Percentiles rank a stretch among this genome's conserved stretches.
phyloP scores from a whole-genome alignment of 2,113 vertebrate genomes.

The Petrocephalus microphthalmus region DNA sequence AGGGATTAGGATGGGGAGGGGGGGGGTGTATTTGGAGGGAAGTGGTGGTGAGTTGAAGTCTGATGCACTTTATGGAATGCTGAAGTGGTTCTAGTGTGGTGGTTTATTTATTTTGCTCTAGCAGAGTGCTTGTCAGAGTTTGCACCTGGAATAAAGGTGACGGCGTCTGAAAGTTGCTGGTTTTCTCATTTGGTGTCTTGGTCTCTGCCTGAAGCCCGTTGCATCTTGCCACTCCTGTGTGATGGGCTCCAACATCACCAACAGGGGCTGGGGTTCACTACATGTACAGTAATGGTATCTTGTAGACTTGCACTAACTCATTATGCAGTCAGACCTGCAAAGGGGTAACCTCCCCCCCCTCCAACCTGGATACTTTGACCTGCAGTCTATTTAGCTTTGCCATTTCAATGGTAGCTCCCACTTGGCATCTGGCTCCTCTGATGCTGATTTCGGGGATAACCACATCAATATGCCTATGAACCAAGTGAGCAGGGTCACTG shows the following conservation, averaged over 20 bases:
- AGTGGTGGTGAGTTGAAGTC: background rate
- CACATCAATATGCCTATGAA: background rate
- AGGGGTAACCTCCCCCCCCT: background rate
- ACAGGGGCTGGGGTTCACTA: background rate
- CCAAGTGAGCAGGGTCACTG: background rate
- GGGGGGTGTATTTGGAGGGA: background rate
- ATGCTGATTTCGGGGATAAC: background rate
- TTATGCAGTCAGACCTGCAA: background rate
- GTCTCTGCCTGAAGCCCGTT: background rate
- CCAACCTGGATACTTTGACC: background rate
- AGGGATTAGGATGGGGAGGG: background rate
- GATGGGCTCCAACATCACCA: background rate
- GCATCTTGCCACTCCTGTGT: background rate
- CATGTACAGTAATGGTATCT: background rate
- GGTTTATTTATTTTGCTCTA: constrained; percentile 1
- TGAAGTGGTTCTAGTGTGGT: background rate
- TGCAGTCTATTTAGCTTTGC: background rate
- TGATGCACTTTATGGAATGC: constrained; percentile 2
- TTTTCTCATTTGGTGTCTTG: background rate
- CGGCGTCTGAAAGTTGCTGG: background rate
- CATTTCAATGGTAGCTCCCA: background rate
- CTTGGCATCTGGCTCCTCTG: background rate
- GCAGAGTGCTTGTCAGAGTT: background rate
- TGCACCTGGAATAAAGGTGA: background rate
- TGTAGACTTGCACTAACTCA: background rate